Evolutionary conservation across 2,888 invertebrate genomes (phyloP).

Genomic region (Keiferia lycopersicella): DNA sequence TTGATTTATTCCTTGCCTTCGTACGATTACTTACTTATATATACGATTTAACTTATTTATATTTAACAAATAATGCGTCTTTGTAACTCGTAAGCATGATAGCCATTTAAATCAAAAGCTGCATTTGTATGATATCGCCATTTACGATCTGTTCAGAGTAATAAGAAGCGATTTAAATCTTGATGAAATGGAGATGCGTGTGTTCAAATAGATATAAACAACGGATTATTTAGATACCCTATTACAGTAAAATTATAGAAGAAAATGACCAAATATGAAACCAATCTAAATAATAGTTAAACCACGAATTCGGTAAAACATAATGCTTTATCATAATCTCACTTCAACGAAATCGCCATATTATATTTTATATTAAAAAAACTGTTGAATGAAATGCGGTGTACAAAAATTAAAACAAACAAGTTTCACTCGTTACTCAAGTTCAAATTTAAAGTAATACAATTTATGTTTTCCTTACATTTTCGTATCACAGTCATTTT

Average conservation of each 20-base stretch:
- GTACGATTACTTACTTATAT: too few relatives aligned
- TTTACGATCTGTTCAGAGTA: not conserved
- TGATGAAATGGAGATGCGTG: not conserved
- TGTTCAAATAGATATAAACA: not conserved
- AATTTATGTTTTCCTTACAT: not conserved
- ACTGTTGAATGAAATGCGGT: too few relatives aligned
- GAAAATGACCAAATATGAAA: not conserved
- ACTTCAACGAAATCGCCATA: not conserved
- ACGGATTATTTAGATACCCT: not conserved
- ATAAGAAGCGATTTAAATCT: not conserved
- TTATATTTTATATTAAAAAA: not conserved
- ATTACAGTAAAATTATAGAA: not conserved
- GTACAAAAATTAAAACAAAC: not conserved
- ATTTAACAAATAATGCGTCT: not conserved
- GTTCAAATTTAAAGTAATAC: not conserved
- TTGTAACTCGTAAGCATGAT: not conserved
- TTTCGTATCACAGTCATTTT: not conserved
- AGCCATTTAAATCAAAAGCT: not conserved
- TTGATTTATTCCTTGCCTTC: conserved; percentile 18
- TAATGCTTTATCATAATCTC: not conserved
- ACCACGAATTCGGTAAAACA: not conserved
- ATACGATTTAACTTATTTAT: conserved; percentile 27
- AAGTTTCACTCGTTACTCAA: not conserved
- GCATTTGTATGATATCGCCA: not conserved
- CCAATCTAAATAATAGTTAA: not conserved